A percentile compares a stretch with the other conserved stretches of the same genome.
Conservation (phyloP, 2,888 invertebrate species). For the Agrotis puta region DNA sequence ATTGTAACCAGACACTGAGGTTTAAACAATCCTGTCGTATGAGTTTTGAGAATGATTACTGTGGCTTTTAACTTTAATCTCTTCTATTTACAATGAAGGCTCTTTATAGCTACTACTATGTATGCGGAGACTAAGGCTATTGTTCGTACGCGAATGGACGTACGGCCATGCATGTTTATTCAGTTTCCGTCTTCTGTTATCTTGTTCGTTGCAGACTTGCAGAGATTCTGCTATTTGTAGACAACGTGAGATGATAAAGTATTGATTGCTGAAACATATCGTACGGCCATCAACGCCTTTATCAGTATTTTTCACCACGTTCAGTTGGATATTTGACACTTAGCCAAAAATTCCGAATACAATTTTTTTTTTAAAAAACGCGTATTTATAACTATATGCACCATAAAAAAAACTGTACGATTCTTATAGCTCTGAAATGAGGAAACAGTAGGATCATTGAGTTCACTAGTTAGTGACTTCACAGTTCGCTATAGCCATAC, state of each 20-base stretch:
- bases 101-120: not conserved
- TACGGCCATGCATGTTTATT: slow-evolving; percentile 18
- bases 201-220: not conserved
- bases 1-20: slow-evolving; percentile 18
- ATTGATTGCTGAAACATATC: too few relatives aligned
- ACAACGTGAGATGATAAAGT: not conserved
- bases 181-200: not conserved
- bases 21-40: slow-evolving; percentile 6
- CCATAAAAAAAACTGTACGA: too few relatives aligned
- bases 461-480: too few relatives aligned
- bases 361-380: too few relatives aligned
- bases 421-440: too few relatives aligned
- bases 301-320: too few relatives aligned
- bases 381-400: too few relatives aligned
- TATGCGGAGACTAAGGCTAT: not conserved
- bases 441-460: too few relatives aligned
- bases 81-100: not conserved
- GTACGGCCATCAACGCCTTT: too few relatives aligned
- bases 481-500: too few relatives aligned
- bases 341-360: too few relatives aligned
- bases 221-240: not conserved
- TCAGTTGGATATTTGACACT: too few relatives aligned
- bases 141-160: slow-evolving; percentile 6
- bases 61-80: slow-evolving; percentile 13
- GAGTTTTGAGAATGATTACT: slow-evolving; percentile 19